phyloP scores from a whole-genome alignment of 2,888 invertebrate species.

The Heteromyza rotundicornis region DNA sequence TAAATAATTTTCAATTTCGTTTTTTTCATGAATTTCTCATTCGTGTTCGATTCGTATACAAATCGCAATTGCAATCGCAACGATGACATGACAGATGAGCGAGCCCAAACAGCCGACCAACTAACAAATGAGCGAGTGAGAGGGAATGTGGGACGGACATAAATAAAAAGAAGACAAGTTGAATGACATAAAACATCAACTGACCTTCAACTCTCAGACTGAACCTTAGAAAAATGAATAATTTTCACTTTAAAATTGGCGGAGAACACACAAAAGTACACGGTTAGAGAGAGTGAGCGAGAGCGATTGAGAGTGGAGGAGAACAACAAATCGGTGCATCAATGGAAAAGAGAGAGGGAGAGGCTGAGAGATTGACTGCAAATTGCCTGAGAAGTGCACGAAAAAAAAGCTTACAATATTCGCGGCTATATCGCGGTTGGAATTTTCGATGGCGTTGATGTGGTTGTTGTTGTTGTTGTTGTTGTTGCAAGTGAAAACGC shows the following conservation, averaged over 20 bases:
- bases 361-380: conserved; percentile 21
- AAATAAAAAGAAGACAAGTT: conserved; percentile 49
- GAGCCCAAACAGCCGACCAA: neutral
- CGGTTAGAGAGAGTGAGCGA: neutral
- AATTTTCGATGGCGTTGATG: neutral
- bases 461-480: conserved; percentile 6
- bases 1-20: too few species aligned
- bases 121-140: neutral
- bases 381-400: neutral
- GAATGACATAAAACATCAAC: conserved; percentile 63
- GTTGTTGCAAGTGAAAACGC: conserved; percentile 28
- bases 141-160: neutral
- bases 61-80: conserved; percentile 3
- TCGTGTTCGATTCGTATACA: neutral
- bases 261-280: conserved; percentile 19
- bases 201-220: conserved; percentile 63
- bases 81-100: neutral
- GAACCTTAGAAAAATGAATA: conserved; percentile 61
- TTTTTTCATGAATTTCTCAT: too few species aligned
- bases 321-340: neutral
- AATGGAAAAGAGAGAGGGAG: conserved; percentile 7
- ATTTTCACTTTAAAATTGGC: conserved; percentile 47
- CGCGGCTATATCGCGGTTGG: neutral
- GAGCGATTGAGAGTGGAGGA: neutral
- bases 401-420: too few species aligned